Base-by-base conservation (phyloP, 1,140 invertebrate species). In the Eriocheir sinensis region DNA sequence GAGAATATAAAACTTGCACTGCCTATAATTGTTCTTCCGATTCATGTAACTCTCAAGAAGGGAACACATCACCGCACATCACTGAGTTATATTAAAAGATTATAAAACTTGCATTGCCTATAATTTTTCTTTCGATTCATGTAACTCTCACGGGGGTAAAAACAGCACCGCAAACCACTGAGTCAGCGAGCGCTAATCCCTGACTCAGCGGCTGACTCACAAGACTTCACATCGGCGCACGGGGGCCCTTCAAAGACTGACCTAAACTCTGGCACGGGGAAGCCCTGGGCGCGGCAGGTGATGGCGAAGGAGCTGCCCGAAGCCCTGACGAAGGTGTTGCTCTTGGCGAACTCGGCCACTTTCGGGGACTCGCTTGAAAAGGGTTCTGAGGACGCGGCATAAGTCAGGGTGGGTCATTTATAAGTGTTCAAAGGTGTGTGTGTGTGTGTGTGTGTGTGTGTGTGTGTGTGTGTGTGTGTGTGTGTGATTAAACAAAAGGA, bases 201-300 rank as follows among this genome's bases (percentile, higher is more conserved):
- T 72, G 60, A 72, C 60, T 72, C 60, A 72, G 60, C 27, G n/a
- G 60, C 60, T 21, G 12, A 72, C 27, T 72, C 60, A 72, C 6
- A 1, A 72, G n/a, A 9, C 21, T 72, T 21, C 60, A n/a, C n/a
- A n/a, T n/a, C n/a, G n/a, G n/a, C n/a, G n/a, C n/a, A n/a, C n/a
- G n/a, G n/a, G n/a, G n/a, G n/a, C n/a, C n/a, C n/a, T n/a, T n/a
- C n/a, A n/a, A n/a, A n/a, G 81, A 89, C 95, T 92, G 81, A 95
- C 95, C 95, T 94, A 83, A 95, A 95, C 53, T 93, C 93, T 21
- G 95, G 95, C 30, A 95, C 79, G 80, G 95, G 95, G 79, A 91
- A 96, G 32, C 89, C 95, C 92, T 95, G 95, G 60, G 86, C 95
- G 36, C 85, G 53, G 32, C 93, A 94, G 53, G 95, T 17, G 17